These are phyloP conservation scores for Clarias pachynema DNA, from an alignment of 2,797 vertebrate genomes.

Conservation along the genomic window DNA sequence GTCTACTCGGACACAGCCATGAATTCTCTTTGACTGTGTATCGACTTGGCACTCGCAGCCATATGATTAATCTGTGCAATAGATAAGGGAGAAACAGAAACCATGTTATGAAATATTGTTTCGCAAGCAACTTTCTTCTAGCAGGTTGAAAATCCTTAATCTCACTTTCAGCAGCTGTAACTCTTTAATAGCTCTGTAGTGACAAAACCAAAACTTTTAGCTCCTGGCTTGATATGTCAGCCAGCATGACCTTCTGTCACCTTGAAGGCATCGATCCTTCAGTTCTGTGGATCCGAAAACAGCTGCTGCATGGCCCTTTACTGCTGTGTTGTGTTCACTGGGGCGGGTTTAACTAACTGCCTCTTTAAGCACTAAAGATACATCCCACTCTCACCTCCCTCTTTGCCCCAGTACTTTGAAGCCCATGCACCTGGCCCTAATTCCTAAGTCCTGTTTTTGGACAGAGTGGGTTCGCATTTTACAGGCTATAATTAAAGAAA, in stretches of 20 bases:
- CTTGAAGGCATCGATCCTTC: slow-evolving; percentile 15
- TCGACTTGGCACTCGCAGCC: background rate
- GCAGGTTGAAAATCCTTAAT: background rate
- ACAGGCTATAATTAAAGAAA: slow-evolving; percentile 56
- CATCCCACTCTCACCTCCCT: slow-evolving; percentile 47
- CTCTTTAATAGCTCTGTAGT: background rate
- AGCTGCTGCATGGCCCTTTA: slow-evolving; percentile 33
- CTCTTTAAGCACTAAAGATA: slow-evolving; percentile 51
- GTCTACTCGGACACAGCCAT: background rate
- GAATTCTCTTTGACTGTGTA: background rate
- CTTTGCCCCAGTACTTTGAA: slow-evolving; percentile 39
- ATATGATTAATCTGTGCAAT: background rate
- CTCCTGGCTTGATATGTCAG: background rate
- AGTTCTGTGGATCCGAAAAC: slow-evolving; percentile 30
- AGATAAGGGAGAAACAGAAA: background rate
- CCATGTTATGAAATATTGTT: background rate
- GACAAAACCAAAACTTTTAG: background rate
- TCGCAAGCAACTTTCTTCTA: background rate
- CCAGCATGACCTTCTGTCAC: slow-evolving; percentile 9
- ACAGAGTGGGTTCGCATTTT: slow-evolving; percentile 32
- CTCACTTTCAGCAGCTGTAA: background rate
- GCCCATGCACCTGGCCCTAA: slow-evolving; percentile 44
- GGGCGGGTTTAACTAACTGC: slow-evolving; percentile 38
- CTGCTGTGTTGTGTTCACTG: slow-evolving; percentile 35
- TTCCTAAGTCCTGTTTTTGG: slow-evolving; percentile 32